Evolutionary conservation across 2,113 vertebrate species (phyloP).

Genomic region (Quiscalus mexicanus): DNA sequence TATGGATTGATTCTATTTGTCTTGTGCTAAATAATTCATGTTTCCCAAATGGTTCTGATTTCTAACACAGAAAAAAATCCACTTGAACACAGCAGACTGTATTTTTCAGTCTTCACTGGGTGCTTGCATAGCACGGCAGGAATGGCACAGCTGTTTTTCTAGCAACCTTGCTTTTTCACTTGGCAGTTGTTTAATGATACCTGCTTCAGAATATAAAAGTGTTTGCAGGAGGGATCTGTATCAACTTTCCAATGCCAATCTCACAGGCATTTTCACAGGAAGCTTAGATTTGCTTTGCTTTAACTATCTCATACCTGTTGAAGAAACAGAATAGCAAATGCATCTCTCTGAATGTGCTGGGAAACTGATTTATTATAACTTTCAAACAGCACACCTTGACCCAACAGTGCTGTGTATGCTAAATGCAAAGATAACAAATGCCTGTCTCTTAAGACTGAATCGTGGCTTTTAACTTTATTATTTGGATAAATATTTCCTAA

Average conservation of each 20-base stretch:
- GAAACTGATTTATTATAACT: not conserved
- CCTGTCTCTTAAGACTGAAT: not conserved
- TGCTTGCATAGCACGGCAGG: not conserved
- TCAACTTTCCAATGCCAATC: not conserved
- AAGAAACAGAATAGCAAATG: not conserved
- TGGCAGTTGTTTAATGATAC: not conserved
- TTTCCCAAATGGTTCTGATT: constrained; percentile 42
- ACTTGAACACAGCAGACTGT: not conserved
- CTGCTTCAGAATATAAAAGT: not conserved
- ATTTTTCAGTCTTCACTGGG: not conserved
- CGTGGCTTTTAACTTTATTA: not conserved
- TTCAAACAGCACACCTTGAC: not conserved
- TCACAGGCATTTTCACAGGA: not conserved
- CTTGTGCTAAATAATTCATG: constrained; percentile 49
- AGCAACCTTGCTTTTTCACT: not conserved
- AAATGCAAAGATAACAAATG: not conserved
- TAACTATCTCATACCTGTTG: not conserved
- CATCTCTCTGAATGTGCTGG: not conserved
- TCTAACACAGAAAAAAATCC: not conserved
- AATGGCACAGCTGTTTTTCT: not conserved
- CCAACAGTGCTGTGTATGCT: not conserved
- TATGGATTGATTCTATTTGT: constrained; percentile 3
- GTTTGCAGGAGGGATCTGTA: not conserved
- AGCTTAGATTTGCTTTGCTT: not conserved
- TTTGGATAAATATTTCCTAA: not conserved